phyloP scores from a whole-genome alignment of 92 coral and sea anemone genomes.

The Actinostola sp. region DNA sequence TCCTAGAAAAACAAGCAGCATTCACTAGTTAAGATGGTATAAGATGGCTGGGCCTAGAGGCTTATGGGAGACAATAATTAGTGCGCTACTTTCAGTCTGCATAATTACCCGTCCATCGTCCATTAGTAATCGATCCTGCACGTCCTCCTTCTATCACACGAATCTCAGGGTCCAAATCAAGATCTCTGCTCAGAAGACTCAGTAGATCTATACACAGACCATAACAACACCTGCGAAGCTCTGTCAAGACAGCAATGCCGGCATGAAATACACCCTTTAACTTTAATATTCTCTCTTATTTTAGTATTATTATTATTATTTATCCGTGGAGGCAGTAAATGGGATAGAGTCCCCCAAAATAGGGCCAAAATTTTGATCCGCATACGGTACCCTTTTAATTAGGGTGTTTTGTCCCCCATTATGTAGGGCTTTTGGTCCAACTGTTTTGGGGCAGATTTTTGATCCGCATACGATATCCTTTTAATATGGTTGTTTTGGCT shows the following conservation, averaged over 20 bases:
- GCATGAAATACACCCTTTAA: no score
- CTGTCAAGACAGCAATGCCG: neutral
- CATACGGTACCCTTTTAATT: no score
- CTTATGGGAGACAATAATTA: neutral
- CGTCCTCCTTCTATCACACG: slow-evolving; percentile 33
- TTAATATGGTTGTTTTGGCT: no score
- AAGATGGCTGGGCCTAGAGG: neutral
- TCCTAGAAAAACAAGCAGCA: slow-evolving; percentile 12
- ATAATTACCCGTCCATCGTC: slow-evolving; percentile 35
- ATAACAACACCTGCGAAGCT: slow-evolving; percentile 18
- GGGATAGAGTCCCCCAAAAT: no score
- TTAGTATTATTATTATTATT: neutral
- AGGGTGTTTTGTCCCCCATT: no score
- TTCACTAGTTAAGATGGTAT: neutral
- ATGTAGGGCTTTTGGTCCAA: no score
- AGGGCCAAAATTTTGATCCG: no score
- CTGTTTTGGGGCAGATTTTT: no score
- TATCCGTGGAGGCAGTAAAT: no score
- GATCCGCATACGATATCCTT: no score
- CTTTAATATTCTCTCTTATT: neutral
- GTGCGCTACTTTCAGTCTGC: neutral
- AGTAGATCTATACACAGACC: slow-evolving; percentile 49
- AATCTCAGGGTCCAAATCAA: slow-evolving; percentile 29
- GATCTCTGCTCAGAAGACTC: slow-evolving; percentile 21
- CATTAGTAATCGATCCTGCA: slow-evolving; percentile 33